Conservation (phyloP, 2,888 invertebrate genomes). For the Deladenus siricidicola region DNA sequence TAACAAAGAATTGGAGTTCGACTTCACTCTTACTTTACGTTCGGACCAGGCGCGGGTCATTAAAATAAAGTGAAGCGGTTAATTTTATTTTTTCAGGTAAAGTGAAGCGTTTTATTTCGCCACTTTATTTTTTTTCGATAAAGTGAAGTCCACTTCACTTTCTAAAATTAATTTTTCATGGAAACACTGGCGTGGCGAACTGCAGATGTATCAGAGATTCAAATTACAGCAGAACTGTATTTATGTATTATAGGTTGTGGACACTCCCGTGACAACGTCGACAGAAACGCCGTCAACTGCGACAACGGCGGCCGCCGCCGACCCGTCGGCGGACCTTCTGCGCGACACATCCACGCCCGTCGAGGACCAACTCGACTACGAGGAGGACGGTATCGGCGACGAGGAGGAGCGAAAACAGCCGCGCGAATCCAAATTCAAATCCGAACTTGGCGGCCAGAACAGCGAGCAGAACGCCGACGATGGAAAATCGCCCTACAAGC, state of each 20-base stretch:
- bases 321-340: not conserved
- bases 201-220: no score
- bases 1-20: no score
- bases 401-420: conserved; percentile 1
- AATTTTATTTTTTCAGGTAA: no score
- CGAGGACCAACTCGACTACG: conserved; percentile 7
- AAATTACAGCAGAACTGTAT: not conserved
- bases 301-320: not conserved
- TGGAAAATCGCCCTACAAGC: not conserved
- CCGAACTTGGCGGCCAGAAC: not conserved
- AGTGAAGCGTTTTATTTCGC: no score
- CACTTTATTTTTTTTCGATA: no score
- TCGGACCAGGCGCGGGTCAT: no score
- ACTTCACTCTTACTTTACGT: no score
- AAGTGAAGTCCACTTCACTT: no score
- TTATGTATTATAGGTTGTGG: not conserved
- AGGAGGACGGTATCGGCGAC: not conserved
- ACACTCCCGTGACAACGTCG: not conserved
- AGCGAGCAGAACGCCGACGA: not conserved
- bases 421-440: not conserved
- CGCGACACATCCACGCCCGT: not conserved
- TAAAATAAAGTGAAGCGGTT: no score
- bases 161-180: no score
- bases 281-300: not conserved
- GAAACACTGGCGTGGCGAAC: no score